Evolutionary conservation across 92 coral and sea anemone genomes (phyloP), one percentile per base, ranked within the genome.

Genomic region (Anthopleura xanthogrammica): DNA sequence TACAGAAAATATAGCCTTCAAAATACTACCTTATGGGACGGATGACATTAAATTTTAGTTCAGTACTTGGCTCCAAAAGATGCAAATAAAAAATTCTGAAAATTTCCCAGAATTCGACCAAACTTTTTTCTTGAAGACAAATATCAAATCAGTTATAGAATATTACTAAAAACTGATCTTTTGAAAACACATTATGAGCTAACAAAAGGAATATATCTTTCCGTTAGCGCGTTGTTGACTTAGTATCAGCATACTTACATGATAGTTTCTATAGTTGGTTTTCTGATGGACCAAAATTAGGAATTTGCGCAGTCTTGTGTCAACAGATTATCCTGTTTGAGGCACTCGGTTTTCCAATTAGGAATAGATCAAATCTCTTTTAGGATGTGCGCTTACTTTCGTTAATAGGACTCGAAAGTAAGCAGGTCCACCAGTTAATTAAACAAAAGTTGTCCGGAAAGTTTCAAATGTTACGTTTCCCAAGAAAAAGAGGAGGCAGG

Each of bases 301-400:
- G 11, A 36, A 7, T 68, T 12, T 8, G 42, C 42, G 11, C 42
- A 12, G 43, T 13, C 5, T 36, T 68, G 16, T 68, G 74, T 68
- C 41, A 68, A 68, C 16, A 29, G 43, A 8, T 68, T 68, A 24
- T 68, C 74, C 29, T 14, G 41, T 29, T 29, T 23, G 6, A 11
- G 17, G 17, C 74, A 68, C 74, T 68, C 12, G 74, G 41, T 68
- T 68, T 68, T 36, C 42, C 74, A 68, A 68, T 68, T 68, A 68
- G 36, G 17, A 29, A 68, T 12, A 12, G 36, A 23, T 68, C 16
- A 68, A 11, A 54, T 54, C 58, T 54, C 58, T 54, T 54, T 54
- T 12, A 54, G 58, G 58, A 54, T 54, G 58, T 12, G 58, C 58
- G 14, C 58, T 54, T 54, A 2, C 58, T 54, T 54, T 46, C 50